A percentile compares a stretch with the other conserved stretches of the same genome.
phyloP scores from a whole-genome alignment of 2,113 vertebrate species.

The Pomatorhinus ruficollis region DNA sequence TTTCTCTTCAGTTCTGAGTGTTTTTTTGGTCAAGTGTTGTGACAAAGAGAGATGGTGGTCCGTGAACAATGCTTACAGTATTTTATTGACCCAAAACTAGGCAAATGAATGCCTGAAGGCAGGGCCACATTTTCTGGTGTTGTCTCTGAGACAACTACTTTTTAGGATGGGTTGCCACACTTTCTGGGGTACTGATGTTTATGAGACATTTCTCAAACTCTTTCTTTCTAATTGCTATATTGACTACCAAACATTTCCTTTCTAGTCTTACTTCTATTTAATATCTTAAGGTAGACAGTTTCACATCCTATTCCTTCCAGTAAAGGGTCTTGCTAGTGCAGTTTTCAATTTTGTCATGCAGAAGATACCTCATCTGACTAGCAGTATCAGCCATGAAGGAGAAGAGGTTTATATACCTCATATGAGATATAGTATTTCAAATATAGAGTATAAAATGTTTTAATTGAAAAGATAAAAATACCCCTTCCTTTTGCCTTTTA shows the following conservation, averaged over 20 bases:
- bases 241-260: background rate
- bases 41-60: rapidly evolving
- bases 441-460: background rate
- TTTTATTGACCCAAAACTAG: background rate
- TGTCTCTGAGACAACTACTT: background rate
- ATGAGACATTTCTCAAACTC: background rate
- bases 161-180: background rate
- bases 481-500: rapidly evolving
- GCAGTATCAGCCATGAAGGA: background rate
- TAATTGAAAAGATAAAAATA: background rate
- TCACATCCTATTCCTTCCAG: background rate
- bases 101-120: background rate
- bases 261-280: background rate
- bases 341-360: background rate
- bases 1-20: background rate
- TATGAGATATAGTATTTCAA: background rate
- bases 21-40: background rate
- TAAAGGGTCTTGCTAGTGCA: background rate
- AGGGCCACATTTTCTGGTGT: background rate
- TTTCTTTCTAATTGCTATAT: background rate
- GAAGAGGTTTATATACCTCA: background rate
- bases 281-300: background rate
- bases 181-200: background rate
- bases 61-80: background rate
- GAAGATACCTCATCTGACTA: background rate